A percentile compares a stretch with the other conserved stretches of the same genome.
phyloP scores from a whole-genome alignment of 2,113 vertebrate species.

The Toxotes chatareus region DNA sequence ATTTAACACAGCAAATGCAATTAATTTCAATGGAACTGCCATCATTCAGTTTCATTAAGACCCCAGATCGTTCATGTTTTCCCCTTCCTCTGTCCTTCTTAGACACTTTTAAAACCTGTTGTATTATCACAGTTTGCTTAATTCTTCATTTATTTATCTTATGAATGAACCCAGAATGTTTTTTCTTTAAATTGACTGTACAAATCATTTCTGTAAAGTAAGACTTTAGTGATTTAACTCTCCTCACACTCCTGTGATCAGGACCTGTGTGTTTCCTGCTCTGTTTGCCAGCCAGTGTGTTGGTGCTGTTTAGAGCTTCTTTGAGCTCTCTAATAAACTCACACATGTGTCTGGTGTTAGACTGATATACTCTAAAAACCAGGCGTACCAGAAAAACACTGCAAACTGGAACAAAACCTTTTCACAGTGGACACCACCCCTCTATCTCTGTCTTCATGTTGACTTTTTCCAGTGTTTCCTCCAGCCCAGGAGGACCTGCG shows the following conservation, averaged over 20 bases:
- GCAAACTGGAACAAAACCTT: constrained; percentile 2
- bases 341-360: constrained; percentile 4
- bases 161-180: neutral
- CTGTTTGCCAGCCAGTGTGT: neutral
- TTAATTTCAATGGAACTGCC: too few relatives aligned
- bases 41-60: neutral
- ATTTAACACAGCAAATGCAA: too few relatives aligned
- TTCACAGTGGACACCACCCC: neutral
- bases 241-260: constrained; percentile 34
- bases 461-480: constrained; percentile 29
- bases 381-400: constrained; percentile 21
- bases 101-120: neutral
- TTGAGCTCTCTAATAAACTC: constrained; percentile 4
- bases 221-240: neutral
- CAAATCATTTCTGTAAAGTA: neutral
- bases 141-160: neutral
- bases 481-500: neutral
- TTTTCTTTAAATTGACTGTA: neutral
- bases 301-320: neutral
- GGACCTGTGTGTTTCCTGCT: constrained; percentile 23
- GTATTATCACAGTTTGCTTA: neutral
- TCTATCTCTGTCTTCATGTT: neutral
- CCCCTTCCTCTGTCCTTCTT: neutral
- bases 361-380: neutral
- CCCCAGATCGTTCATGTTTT: neutral